A percentile compares a stretch with the other conserved stretches of the same genome.
These are phyloP conservation scores for Cricetomys ansorgei DNA, from an alignment of 2,113 vertebrate species.

Conservation along the genomic window DNA sequence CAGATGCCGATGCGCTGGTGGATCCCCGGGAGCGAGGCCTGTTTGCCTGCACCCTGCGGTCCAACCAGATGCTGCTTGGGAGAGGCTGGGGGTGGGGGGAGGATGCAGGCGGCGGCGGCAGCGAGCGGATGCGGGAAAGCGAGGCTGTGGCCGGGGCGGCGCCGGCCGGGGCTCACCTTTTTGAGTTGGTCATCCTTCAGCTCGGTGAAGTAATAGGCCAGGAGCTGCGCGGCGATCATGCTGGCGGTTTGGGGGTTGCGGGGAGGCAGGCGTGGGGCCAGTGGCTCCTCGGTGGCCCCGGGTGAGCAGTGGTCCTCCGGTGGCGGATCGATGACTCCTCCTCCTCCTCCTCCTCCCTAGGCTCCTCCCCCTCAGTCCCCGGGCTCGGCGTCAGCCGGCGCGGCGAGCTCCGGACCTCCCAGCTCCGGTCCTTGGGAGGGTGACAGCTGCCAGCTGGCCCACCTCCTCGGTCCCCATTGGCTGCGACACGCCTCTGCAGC, in stretches of 20 bases:
- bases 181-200: slow-evolving; percentile 99
- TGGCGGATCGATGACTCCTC: slow-evolving; percentile 53
- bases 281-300: slow-evolving; percentile 12
- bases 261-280: neutral
- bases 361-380: slow-evolving; percentile 71
- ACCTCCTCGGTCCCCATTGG: slow-evolving; percentile 88
- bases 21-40: neutral
- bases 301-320: slow-evolving; percentile 36
- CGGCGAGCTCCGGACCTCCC: slow-evolving; percentile 51
- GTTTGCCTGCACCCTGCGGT: neutral
- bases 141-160: neutral
- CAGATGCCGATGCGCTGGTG: neutral
- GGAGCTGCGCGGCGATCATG: slow-evolving; percentile 98
- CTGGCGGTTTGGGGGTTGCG: slow-evolving; percentile 55
- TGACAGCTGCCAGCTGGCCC: slow-evolving; percentile 83
- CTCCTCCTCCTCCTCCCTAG: slow-evolving; percentile 43
- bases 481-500: slow-evolving; percentile 68
- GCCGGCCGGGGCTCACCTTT: slow-evolving; percentile 90
- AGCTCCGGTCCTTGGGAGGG: slow-evolving; percentile 80
- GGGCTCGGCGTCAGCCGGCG: slow-evolving; percentile 67
- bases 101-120: slow-evolving; percentile 64
- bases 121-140: slow-evolving; percentile 64
- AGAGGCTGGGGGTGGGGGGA: slow-evolving; percentile 2
- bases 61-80: neutral
- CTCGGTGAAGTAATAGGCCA: slow-evolving; percentile 99